Evolutionary conservation across 2,113 vertebrate genomes (phyloP), one percentile per base, ranked within the genome.

Genomic region (Fukomys damarensis): DNA sequence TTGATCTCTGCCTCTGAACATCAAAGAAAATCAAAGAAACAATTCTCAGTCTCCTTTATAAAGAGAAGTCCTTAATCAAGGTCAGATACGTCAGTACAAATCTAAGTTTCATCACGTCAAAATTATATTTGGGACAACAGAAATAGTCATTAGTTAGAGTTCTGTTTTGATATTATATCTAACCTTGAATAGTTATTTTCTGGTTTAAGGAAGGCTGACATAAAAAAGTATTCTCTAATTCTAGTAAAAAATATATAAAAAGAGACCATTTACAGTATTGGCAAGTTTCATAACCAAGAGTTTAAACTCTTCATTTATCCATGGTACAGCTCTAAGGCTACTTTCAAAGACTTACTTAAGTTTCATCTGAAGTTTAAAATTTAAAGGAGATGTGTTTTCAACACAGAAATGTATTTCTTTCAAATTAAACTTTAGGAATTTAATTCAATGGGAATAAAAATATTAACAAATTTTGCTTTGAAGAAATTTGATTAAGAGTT

Each of bases 1-100:
- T 58, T 93, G 66, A 96, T 82, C 89, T 95, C 72, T 96, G 82
- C 38, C 63, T 96, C 77, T 91, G 70, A 96, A 86, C 89, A 97
- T 85, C 59, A 88, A 94, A 85, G 80, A 79, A 96, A 92, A 92
- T 43, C 89, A 87, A 92, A 94, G 46, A 97, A 96, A 91, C 30
- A 54, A 79, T 92, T 94, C 95, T 90, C 49, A 72, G 43, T 83
- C 89, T 96, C n/a, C 35, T 96, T 68, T 91, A 87, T 63, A 90
- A 96, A 91, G 70, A 95, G 59, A 68, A 89, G 20, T 56, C 70
- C 19, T 84, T 72, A 95, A 87, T 93, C 38, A 85, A 90, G 89
- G 70, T 70, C 41, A 92, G 72, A 80, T 19, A 77, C n/a, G 66
- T 19, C 63, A 89, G 63, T 54, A 80, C 0, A 97, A 68, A 41